Evolutionary conservation across 2,888 invertebrate genomes (phyloP).

Genomic region (Dione vanillae): DNA sequence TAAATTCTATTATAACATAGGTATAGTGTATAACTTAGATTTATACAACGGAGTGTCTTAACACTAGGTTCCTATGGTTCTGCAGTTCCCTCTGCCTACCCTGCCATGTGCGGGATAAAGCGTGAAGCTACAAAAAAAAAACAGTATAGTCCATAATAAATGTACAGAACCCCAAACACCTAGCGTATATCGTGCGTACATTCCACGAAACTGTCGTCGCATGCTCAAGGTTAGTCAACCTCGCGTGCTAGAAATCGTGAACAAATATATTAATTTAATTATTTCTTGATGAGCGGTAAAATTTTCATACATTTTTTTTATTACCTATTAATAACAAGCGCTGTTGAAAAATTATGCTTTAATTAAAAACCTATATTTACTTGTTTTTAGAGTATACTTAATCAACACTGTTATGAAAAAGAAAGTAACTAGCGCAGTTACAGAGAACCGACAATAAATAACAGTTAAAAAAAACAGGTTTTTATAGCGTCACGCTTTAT

Average conservation of each 20-base stretch:
- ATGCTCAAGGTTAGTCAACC: slow-evolving; percentile 33
- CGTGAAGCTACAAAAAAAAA: background rate
- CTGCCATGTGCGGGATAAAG: too few relatives aligned
- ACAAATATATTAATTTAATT: slow-evolving; percentile 16
- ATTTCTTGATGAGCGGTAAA: slow-evolving; percentile 17
- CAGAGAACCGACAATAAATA: background rate
- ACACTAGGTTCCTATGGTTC: too few relatives aligned
- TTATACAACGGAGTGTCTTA: too few relatives aligned
- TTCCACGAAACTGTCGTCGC: slow-evolving; percentile 24
- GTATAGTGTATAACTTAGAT: too few relatives aligned
- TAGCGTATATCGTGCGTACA: too few relatives aligned
- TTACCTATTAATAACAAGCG: background rate
- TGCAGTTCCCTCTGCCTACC: too few relatives aligned
- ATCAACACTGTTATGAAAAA: background rate
- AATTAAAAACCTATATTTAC: background rate
- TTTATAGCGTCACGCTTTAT: too few relatives aligned
- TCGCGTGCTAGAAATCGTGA: slow-evolving; percentile 34
- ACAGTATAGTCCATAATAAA: background rate
- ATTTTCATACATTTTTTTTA: slow-evolving; percentile 11
- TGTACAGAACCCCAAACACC: background rate
- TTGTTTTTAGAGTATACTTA: background rate
- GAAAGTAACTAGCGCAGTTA: background rate
- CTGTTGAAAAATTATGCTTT: background rate
- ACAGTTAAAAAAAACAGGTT: too few relatives aligned
- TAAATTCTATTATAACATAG: too few relatives aligned